These are phyloP conservation scores for Platysternon megacephalum DNA, from an alignment of 2,113 vertebrate genomes.

Conservation along the genomic window DNA sequence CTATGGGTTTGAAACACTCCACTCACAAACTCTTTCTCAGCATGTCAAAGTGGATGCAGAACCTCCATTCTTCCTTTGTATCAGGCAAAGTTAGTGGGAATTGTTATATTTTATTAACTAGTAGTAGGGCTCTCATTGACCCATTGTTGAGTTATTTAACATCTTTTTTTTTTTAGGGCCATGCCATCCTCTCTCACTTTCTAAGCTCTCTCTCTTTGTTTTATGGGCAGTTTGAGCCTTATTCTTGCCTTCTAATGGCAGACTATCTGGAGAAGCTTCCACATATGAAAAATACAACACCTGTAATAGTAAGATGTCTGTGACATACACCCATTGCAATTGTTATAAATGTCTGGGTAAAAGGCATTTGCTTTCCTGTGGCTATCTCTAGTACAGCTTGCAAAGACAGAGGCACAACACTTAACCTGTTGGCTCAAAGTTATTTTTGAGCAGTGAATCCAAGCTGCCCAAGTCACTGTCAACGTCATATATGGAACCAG, in stretches of 20 bases:
- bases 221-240: background rate
- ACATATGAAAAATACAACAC: background rate
- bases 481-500: background rate
- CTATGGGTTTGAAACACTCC: background rate
- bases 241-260: background rate
- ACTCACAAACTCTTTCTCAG: rapidly evolving
- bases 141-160: background rate
- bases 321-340: background rate
- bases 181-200: background rate
- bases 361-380: background rate
- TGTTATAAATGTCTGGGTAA: background rate
- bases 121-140: rapidly evolving
- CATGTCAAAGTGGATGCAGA: background rate
- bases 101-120: background rate
- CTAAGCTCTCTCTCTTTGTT: background rate
- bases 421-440: background rate
- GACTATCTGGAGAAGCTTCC: background rate
- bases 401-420: background rate
- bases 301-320: background rate
- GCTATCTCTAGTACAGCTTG: background rate
- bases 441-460: background rate
- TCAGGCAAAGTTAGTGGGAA: background rate
- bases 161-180: background rate
- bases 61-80: background rate
- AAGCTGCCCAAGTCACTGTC: background rate